Percentiles rank a stretch among this genome's conserved stretches.
Evolutionary conservation across 2,113 vertebrate genomes (phyloP).

Genomic region (Xiphophorus maculatus): DNA sequence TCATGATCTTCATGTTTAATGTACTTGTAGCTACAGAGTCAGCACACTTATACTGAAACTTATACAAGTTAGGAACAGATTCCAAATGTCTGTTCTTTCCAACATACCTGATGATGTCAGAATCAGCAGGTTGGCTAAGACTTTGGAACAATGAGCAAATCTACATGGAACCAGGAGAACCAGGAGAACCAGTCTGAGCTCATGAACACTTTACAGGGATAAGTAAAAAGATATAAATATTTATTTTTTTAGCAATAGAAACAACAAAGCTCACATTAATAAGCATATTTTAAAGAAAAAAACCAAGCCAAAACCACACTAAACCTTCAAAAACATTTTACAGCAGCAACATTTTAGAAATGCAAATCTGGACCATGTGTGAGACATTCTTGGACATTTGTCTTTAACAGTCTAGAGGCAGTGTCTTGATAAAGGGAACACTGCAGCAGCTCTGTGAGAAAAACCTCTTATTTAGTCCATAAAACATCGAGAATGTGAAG

Average conservation of each 20-base stretch:
- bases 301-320: not conserved
- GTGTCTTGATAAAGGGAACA: not conserved
- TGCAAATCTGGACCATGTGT: not conserved
- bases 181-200: no score
- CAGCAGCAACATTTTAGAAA: not conserved
- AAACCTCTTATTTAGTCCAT: no score
- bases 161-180: no score
- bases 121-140: not conserved
- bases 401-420: not conserved
- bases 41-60: no score
- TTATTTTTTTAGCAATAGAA: not conserved
- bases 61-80: no score
- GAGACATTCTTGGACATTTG: not conserved
- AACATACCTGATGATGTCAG: not conserved
- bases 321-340: not conserved
- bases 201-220: not conserved
- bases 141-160: not conserved
- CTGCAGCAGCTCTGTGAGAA: no score
- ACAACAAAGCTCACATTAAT: not conserved
- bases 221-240: not conserved
- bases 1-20: no score
- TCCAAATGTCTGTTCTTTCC: no score
- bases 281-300: not conserved
- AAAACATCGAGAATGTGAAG: not conserved
- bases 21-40: no score